phyloP scores from a whole-genome alignment of 2,888 invertebrate species.

The Zygogramma bicolorata region DNA sequence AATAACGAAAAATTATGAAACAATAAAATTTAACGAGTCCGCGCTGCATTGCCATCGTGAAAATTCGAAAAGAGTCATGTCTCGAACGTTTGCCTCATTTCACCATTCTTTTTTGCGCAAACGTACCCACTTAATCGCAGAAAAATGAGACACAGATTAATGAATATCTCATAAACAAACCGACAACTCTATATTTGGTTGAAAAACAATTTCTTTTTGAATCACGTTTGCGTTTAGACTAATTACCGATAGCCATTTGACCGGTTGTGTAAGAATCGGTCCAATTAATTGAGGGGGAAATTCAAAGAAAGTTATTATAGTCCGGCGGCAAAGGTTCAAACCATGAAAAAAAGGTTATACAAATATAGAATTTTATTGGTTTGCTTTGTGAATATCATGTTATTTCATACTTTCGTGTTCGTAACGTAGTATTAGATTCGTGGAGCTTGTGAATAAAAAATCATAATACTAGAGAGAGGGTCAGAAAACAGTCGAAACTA shows the following conservation, averaged over 20 bases:
- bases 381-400: no score
- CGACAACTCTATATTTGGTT: constrained; percentile 49
- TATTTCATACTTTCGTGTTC: no score
- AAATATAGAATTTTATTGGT: not conserved
- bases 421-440: no score
- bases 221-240: constrained; percentile 57
- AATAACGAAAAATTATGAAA: constrained; percentile 28
- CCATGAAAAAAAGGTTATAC: not conserved
- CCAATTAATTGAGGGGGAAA: constrained; percentile 50
- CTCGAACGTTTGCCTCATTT: constrained; percentile 24
- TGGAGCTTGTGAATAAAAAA: no score
- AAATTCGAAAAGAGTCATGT: not conserved
- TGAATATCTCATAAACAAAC: constrained; percentile 53
- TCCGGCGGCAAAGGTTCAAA: not conserved
- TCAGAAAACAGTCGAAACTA: no score
- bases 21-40: constrained; percentile 32
- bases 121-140: constrained; percentile 33
- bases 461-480: no score
- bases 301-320: constrained; percentile 28
- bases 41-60: not conserved
- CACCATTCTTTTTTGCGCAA: constrained; percentile 41
- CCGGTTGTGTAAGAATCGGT: constrained; percentile 51
- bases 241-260: constrained; percentile 52
- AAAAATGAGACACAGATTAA: constrained; percentile 44
- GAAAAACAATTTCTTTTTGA: constrained; percentile 55